Percentiles rank a stretch among this genome's conserved stretches.
Conservation (phyloP, 2,888 invertebrate genomes). For the Gryllus longicercus region DNA sequence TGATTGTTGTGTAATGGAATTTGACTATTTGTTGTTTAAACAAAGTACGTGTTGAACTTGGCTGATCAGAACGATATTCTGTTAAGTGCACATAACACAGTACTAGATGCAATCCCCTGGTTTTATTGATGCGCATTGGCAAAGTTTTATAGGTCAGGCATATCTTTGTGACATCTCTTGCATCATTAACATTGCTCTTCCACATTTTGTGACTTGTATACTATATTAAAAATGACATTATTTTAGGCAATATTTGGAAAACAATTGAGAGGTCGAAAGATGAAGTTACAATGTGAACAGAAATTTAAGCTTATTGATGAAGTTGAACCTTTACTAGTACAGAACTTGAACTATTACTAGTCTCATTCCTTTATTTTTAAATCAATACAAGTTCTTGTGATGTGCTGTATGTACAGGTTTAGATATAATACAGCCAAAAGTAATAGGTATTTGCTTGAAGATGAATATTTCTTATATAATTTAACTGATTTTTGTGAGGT, state of each 20-base stretch:
- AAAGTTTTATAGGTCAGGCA: slow-evolving; percentile 2
- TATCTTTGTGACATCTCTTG: not conserved
- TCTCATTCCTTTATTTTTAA: not conserved
- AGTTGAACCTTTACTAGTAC: not conserved
- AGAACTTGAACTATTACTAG: not conserved
- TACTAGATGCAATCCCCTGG: not conserved
- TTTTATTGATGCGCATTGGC: not conserved
- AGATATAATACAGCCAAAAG: not conserved
- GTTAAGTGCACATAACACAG: not conserved
- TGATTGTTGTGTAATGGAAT: slow-evolving; percentile 5
- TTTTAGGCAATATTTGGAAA: not conserved
- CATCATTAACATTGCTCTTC: not conserved
- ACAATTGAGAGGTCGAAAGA: not conserved
- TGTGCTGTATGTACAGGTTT: not conserved
- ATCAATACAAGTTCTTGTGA: not conserved
- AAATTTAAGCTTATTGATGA: not conserved
- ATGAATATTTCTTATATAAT: no score
- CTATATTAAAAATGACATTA: not conserved
- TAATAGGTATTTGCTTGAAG: not conserved
- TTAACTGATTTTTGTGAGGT: no score
- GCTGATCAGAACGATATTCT: not conserved
- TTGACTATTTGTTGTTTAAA: slow-evolving; percentile 2
- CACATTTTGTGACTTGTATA: not conserved
- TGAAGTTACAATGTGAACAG: not conserved
- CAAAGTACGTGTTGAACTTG: not conserved